A percentile compares a stretch with the other conserved stretches of the same genome.
phyloP scores from a whole-genome alignment of 2,797 vertebrate species.

The Tenualosa thibaudeaui region DNA sequence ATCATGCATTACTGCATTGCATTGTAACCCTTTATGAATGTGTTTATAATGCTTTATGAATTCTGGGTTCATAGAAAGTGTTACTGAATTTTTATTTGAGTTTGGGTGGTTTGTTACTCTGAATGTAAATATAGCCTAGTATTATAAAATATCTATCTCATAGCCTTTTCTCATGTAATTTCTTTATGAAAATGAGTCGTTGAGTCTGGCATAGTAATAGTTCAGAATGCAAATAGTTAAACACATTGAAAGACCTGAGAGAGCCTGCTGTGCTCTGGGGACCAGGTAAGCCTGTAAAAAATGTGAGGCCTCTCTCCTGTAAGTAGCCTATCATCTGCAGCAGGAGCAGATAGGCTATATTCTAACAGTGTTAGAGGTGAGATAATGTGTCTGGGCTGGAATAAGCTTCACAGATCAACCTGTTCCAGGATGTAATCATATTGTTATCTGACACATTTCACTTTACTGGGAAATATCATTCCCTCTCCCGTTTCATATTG shows the following conservation, averaged over 20 bases:
- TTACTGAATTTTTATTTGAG: no score
- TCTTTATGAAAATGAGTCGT: neutral
- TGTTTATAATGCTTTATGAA: no score
- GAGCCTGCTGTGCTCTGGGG: neutral
- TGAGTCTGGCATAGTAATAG: neutral
- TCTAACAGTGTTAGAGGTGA: constrained; percentile 19
- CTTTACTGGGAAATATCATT: constrained; percentile 7
- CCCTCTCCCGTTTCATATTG: neutral
- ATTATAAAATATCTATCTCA: neutral
- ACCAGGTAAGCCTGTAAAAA: neutral
- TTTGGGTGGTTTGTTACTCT: neutral
- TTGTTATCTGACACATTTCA: constrained; percentile 20
- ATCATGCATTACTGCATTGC: no score
- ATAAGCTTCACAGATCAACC: neutral
- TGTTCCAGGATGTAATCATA: neutral
- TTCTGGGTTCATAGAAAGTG: no score
- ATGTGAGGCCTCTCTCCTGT: neutral
- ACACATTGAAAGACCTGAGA: neutral
- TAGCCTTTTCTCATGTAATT: neutral
- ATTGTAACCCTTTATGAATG: no score
- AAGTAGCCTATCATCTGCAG: neutral
- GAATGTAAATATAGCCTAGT: neutral
- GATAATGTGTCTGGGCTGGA: constrained; percentile 7
- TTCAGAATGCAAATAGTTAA: constrained; percentile 7
- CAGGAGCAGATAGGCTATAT: neutral